Conservation (phyloP, 2,888 invertebrate species). For the Tupiocoris notatus region DNA sequence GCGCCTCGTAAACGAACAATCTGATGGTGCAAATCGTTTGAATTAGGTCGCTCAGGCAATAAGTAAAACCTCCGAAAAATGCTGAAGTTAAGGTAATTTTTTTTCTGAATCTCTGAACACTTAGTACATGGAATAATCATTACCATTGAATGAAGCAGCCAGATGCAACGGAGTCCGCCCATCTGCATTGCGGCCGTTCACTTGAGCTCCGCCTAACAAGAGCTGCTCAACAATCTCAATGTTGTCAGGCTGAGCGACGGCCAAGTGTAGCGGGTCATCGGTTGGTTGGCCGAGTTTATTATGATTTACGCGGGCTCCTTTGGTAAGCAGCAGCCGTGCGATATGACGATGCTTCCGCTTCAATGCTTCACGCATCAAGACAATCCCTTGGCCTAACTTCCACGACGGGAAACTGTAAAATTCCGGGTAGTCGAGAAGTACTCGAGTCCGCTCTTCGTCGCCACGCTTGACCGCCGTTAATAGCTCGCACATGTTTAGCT, state of each 20-base stretch:
- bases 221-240: constrained; percentile 6
- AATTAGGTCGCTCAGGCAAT: too few species aligned
- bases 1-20: too few species aligned
- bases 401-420: constrained; percentile 27
- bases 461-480: constrained; percentile 7
- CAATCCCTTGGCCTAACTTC: constrained; percentile 24
- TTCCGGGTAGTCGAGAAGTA: not conserved
- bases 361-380: constrained; percentile 14
- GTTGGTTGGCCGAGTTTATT: constrained; percentile 21
- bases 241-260: constrained; percentile 6
- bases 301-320: constrained; percentile 29
- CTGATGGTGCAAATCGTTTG: too few species aligned
- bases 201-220: constrained; percentile 5
- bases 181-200: constrained; percentile 8
- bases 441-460: not conserved
- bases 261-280: constrained; percentile 19
- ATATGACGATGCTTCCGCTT: constrained; percentile 12
- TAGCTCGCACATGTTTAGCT: constrained; percentile 21
- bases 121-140: too few species aligned
- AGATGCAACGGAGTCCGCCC: constrained; percentile 23
- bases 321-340: constrained; percentile 19
- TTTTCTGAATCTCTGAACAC: too few species aligned
- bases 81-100: too few species aligned
- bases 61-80: too few species aligned
- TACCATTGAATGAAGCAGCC: too few species aligned